Base-by-base conservation (phyloP, 2,797 vertebrate genomes). In the Sarcoramphus papa region DNA sequence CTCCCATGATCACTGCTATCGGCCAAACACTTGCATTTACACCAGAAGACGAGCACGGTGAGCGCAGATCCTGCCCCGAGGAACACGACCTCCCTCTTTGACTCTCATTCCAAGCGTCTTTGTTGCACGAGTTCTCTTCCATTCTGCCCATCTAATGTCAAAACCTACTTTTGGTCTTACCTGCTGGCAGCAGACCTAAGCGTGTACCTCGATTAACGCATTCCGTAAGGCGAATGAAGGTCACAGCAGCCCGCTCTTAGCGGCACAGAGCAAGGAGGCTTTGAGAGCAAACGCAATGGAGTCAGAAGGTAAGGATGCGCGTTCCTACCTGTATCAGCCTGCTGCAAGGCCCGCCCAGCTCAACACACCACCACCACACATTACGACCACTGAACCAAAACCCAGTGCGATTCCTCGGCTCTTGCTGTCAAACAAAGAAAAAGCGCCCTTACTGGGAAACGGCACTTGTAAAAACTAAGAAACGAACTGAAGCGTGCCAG, bases 201-300 rank as follows among this genome's bases (percentile, higher is more conserved):
- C 1, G 6, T 16, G 22, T 15, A 16, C 25, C 31, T 41, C 9
- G 16, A 53, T 10, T 7, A 54, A 41, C 2, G 3, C 7, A 17
- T 27, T 37, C 15, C 1, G 0, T 14, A 25, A 12, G 14, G 24
- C 2, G 0, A 31, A 15, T 3, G 6, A 47, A 25, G 31, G 47
- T 30, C 63, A n/a, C 40, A 16, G 43, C 3, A 69, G n/a, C 25
- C 53, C 14, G 1, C 8, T 35, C 40, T 20, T 8, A 30, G 40
- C 2, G 10, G 30, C 63, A 15, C 12, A 40, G 25, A 68, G 25
- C 35, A 19, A 48, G 41, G 27, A 57, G 10, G 37, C 37, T 37
- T 37, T 5, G 27, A 51, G 27, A 57, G 10, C 45, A 28, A 51
- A 37, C 2, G 12, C 27, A 43, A 21, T 0, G 1, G 14, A n/a